Evolutionary conservation across 2,888 invertebrate genomes (phyloP), one percentile per base, ranked within the genome.

Genomic region (Euclidia mi): DNA sequence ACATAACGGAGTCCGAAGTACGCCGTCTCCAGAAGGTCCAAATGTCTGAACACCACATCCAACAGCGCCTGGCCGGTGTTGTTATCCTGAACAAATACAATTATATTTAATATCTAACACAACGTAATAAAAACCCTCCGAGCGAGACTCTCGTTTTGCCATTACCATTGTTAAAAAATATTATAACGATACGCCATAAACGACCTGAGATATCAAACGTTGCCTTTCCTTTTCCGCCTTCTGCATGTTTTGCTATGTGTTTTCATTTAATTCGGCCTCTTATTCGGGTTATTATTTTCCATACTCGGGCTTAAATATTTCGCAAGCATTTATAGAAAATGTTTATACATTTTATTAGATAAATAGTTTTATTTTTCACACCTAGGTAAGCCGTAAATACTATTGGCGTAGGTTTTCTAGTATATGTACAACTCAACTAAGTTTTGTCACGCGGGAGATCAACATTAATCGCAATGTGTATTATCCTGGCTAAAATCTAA

Each of bases 1-100:
- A 99, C 96, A 88, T 97, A 99, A 67, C 99, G 96, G 43, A 99
- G 96, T 46, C 99, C 99, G 90, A 99, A 99, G 93, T 99, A 99
- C 65, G 98, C 98, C 46, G 99, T 99, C 94, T 99, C 99, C 86
- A 99, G 95, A 56, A 99, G 96, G 94, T 99, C 99, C 78, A 99
- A 95, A 88, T 99, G 98, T 76, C 97, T 96, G 91, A 98, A 99
- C 45, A 99, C 98, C 72, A 98, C 97, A 88, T 99, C 99, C 84
- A 99, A 92, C 71, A 99, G 93, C 71, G 97, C 97, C 89, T 99
- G 98, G 12, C 99, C 99, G 31, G 96, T 96, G 84, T 97, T 97
- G 87, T 97, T 97, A 91, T 98, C 98, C 98, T 99, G 96, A 53
- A 84, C 71, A 68, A 75, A 70, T 63, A 50, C 42, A 51, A 51